Evolutionary conservation across 2,797 vertebrate genomes (phyloP), one percentile per base, ranked within the genome.

Genomic region (Anas bahamensis): DNA sequence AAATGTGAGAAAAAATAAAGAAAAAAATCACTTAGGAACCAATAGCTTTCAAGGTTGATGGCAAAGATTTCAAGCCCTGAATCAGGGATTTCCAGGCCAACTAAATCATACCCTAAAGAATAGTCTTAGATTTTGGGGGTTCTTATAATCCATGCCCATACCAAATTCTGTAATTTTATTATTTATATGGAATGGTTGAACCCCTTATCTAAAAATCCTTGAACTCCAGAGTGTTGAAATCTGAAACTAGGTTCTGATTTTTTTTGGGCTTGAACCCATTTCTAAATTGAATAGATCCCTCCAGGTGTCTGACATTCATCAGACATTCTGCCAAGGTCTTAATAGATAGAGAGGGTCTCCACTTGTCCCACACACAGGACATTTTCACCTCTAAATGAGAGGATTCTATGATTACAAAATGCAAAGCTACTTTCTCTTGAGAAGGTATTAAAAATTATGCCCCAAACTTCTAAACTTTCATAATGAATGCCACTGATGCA

Each of bases 301-400:
- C 94, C 94, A 97, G 97, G 97, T 97, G 90, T 97, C 96, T 95
- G 94, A 90, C 88, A 96, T 65, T 48, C 65, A 89, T 80, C 83
- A 91, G 80, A 70, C 29, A 85, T 80, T 78, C 91, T 95, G 90
- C 92, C 93, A 92, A 93, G 79, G n/a, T 95, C 95, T 96, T 79
- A 92, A 94, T 85, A 82, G 70, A 79, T 35, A 76, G 77, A 44
- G 79, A 86, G 26, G 29, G 60, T 69, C 80, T 79, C 87, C 46
- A 42, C 35, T 79, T 74, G 74, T 88, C 65, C 66, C 78, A 4
- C 56, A 66, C 63, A 42, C 37, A 89, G 73, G 63, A 93, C 84
- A 60, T 68, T 84, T 83, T 89, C 71, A 92, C 80, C 64, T 93
- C 66, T 65, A 89, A 86, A 76, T 17, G 12, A 91, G n/a, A 74